Evolutionary conservation across 2,113 vertebrate species (phyloP).

Genomic region (Rhinopomastus cyanomelas): DNA sequence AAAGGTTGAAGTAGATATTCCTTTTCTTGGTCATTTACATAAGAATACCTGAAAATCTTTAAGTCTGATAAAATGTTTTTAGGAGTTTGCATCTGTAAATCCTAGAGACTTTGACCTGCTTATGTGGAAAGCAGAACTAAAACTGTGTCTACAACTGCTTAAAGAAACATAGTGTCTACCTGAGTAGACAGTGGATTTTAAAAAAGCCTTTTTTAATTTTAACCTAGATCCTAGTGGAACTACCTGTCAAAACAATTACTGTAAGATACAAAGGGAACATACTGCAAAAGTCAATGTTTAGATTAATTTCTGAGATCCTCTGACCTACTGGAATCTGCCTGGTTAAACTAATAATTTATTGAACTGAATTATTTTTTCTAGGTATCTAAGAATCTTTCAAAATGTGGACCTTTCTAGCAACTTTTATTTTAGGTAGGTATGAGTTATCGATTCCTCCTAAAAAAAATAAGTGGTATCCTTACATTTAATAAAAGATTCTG

Average conservation of each 20-base stretch:
- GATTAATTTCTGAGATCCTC: neutral
- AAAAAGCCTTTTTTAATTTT: neutral
- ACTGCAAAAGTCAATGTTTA: neutral
- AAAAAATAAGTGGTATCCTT: neutral
- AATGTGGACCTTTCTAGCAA: slow-evolving; percentile 98
- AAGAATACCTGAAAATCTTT: neutral
- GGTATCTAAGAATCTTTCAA: slow-evolving; percentile 96
- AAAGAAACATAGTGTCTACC: neutral
- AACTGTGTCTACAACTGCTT: neutral
- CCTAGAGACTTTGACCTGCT: neutral
- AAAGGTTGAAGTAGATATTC: neutral
- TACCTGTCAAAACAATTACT: neutral
- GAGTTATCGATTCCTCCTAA: neutral
- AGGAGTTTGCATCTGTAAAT: neutral
- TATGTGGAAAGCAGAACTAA: neutral
- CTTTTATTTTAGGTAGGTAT: slow-evolving; percentile 95
- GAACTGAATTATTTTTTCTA: slow-evolving; percentile 57
- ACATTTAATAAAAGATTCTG: neutral
- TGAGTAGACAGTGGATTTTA: neutral
- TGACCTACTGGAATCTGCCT: neutral
- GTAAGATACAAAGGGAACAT: neutral
- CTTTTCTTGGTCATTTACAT: neutral
- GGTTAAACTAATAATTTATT: neutral
- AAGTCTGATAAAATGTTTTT: neutral
- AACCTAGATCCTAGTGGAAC: neutral